Conservation (phyloP, 2,888 invertebrate genomes). For the Argyra leucocephala region DNA sequence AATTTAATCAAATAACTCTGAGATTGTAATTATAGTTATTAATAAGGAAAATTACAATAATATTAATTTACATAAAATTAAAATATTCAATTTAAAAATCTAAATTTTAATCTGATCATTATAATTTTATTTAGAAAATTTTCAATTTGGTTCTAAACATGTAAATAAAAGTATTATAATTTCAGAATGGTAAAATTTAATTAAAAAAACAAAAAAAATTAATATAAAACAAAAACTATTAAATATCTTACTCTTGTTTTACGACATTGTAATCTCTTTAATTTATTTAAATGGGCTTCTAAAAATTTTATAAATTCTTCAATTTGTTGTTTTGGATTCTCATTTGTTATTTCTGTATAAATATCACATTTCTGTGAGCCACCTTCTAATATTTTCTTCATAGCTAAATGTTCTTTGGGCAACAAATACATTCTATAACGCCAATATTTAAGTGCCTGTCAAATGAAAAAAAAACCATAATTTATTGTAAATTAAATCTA, state of each 20-base stretch:
- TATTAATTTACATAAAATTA: too few relatives aligned
- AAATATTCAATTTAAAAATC: too few relatives aligned
- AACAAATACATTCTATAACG: slow-evolving; percentile 81
- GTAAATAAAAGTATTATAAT: too few relatives aligned
- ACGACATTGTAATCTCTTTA: slow-evolving; percentile 64
- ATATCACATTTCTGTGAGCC: slow-evolving; percentile 69
- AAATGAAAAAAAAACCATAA: slow-evolving; percentile 5
- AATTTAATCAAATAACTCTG: too few relatives aligned
- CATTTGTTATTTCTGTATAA: slow-evolving; percentile 50
- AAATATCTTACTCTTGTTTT: slow-evolving; percentile 62
- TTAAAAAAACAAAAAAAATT: not conserved
- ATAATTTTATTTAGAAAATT: too few relatives aligned
- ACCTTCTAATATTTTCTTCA: slow-evolving; percentile 67
- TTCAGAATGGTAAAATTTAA: not conserved
- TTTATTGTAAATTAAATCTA: too few relatives aligned
- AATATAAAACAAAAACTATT: not conserved
- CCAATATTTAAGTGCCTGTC: slow-evolving; percentile 77
- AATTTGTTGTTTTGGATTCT: slow-evolving; percentile 52
- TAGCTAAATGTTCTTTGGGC: slow-evolving; percentile 70
- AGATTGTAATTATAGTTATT: too few relatives aligned
- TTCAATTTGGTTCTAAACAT: too few relatives aligned
- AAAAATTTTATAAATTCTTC: slow-evolving; percentile 72
- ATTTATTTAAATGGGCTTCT: slow-evolving; percentile 80
- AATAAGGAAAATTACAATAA: too few relatives aligned
- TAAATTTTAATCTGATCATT: too few relatives aligned